phyloP scores from a whole-genome alignment of 1,140 invertebrate genomes.

The Aradophagus sp. region DNA sequence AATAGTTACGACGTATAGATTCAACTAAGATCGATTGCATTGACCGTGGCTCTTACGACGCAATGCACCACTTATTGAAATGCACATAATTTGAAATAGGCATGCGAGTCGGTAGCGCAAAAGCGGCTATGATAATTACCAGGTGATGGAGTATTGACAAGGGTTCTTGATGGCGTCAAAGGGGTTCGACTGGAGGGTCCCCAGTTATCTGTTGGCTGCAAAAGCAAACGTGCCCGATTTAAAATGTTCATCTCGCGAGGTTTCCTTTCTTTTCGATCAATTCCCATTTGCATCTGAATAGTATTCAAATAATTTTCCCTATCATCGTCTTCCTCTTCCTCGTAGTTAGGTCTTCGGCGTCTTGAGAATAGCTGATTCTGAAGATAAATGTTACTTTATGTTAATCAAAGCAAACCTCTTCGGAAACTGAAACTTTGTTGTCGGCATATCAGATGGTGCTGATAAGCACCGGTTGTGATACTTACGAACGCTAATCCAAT shows the following conservation, averaged over 20 bases:
- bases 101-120: conserved; percentile 7
- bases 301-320: conserved; percentile 61
- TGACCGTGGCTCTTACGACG: too few relatives aligned
- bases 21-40: too few relatives aligned
- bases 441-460: conserved; percentile 32
- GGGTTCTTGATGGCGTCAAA: conserved; percentile 66
- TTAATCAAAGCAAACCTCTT: too few relatives aligned
- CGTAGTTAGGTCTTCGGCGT: conserved; percentile 57
- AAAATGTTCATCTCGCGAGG: conserved; percentile 57
- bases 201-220: conserved; percentile 81
- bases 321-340: conserved; percentile 65
- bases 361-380: conserved; percentile 63
- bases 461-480: conserved; percentile 56
- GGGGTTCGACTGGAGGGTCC: conserved; percentile 74
- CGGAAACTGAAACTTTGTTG: background rate
- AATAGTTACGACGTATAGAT: background rate
- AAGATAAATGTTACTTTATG: conserved; percentile 20
- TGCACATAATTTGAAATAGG: too few relatives aligned
- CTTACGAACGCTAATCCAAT: conserved; percentile 80
- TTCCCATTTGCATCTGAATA: conserved; percentile 46
- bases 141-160: conserved; percentile 64
- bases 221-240: conserved; percentile 73
- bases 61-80: too few relatives aligned
- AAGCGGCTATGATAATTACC: conserved; percentile 60
- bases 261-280: conserved; percentile 48